These are phyloP conservation scores for Cynoglossus semilaevis DNA, from an alignment of 2,113 vertebrate species.

Conservation along the genomic window DNA sequence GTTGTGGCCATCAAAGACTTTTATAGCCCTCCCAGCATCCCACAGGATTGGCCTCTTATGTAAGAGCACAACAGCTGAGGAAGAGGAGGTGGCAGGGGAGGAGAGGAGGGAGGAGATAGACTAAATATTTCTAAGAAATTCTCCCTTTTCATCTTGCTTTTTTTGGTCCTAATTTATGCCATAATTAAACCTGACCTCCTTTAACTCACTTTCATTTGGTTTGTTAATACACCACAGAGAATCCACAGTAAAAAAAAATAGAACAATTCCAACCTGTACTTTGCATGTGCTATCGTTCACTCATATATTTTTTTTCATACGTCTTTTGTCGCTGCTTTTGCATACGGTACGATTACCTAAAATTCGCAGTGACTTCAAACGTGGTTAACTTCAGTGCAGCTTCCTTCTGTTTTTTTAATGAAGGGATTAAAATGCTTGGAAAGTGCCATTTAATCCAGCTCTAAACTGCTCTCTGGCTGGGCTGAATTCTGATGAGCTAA, in stretches of 20 bases:
- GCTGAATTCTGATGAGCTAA: constrained; percentile 38
- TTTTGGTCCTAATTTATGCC: constrained; percentile 16
- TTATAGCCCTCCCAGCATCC: constrained; percentile 59
- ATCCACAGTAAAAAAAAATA: constrained; percentile 18
- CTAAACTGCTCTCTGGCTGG: constrained; percentile 21
- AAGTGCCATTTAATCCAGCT: constrained; percentile 42
- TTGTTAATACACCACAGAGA: not conserved
- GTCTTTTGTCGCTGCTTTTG: too few species aligned
- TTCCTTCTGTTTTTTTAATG: constrained; percentile 31
- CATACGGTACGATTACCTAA: too few species aligned
- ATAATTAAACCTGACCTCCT: constrained; percentile 21
- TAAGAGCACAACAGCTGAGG: constrained; percentile 67
- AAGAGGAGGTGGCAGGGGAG: constrained; percentile 42
- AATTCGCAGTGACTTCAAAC: too few species aligned
- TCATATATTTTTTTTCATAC: not conserved
- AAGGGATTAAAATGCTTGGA: constrained; percentile 39
- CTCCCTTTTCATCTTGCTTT: constrained; percentile 28
- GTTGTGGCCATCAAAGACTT: constrained; percentile 68
- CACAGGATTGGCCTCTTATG: constrained; percentile 69
- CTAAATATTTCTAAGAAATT: constrained; percentile 51
- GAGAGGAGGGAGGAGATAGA: constrained; percentile 29
- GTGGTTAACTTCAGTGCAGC: too few species aligned
- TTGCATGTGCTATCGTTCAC: not conserved
- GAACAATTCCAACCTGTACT: not conserved
- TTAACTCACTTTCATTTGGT: not conserved